Base-by-base conservation (phyloP, 2,113 vertebrate species). In the Tachysurus fulvidraco region DNA sequence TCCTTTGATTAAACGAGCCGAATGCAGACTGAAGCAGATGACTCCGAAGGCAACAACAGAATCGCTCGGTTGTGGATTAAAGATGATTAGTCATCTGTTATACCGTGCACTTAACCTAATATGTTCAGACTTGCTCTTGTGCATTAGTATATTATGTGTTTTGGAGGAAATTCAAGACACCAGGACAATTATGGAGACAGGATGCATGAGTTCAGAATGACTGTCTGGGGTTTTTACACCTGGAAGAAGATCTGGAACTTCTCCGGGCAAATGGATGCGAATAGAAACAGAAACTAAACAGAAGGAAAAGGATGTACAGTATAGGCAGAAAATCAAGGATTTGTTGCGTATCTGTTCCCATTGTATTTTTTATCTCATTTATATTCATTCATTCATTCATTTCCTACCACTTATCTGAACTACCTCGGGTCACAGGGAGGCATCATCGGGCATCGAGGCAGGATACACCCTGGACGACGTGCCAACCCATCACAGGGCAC, bases 181-280 rank as follows among this genome's bases (percentile, higher is more conserved):
- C 5, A 19, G 28, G 65, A 86, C 88, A 57, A 83, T 50, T 4
- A n/a, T 44, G 55, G 57, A 44, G 17, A 36, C 81, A 80, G 62
- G 25, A 25, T 71, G 23, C 59, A 67, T 88, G 73, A 30, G 77
- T 85, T 87, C 64, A 54, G 78, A 76, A 74, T 19, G 71, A 77
- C 83, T 85, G 82, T 64, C 65, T 82, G 85, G 59, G 41, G 65
- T 79, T 28, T 82, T 86, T 64, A 85, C 69, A 89, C 77, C 85
- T 85, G 82, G 77, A 71, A 25, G 77, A 71, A 25, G 62, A 83
- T 36, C 46, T 88, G 83, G 83, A 54, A 23, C 12, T 19, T 73
- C 44, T 52, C 28, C n/a, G 73, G 54, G 52, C 16, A 54, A 41
- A 30, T 64, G 52, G 30, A 73, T 74, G 57, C 78, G 44, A 52